Evolutionary conservation across 2,113 vertebrate genomes (phyloP), one percentile per base, ranked within the genome.

Genomic region (Macaca fascicularis): DNA sequence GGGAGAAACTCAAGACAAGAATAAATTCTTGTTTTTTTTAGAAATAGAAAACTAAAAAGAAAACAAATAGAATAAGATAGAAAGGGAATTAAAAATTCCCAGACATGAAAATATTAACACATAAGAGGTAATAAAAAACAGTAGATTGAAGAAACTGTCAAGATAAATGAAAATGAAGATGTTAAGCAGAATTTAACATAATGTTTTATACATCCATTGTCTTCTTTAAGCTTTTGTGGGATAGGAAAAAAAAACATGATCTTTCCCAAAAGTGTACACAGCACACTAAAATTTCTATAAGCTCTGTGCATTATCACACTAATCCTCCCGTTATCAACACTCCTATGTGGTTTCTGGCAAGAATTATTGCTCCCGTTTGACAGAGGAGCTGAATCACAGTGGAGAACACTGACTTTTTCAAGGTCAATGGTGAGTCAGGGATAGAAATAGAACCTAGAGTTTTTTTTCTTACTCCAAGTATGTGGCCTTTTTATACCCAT

Each of bases 1-100:
- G 67, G 57, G 38, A 96, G 35, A 80, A 95, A 94, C 48, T 91
- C 43, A 72, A 90, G 35, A 50, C 12, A 88, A 84, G 59, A 90
- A 67, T 76, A 90, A 89, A 64, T 93, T 57, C 81, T 81, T 84
- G 87, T 97, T 92, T 97, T 92, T 8, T 90, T 8, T 89, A 20
- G 52, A 95, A 95, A 95, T 20, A 90, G 50, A 84, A 89, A 48
- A 74, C 50, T 85, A 32, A 97, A 96, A 88, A 50, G 80, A 90
- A 95, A 75, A 57, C 64, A 94, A 85, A 76, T 64, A 61, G 55
- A 88, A 72, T 38, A 50, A 74, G 10, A 59, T 78, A 95, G 80
- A 89, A 95, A 25, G 43, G 43, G 35, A 43, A 94, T 89, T 96
- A 70, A 5, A 91, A 97, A 96, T 90, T 59, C 25, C 32, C 82